Evolutionary conservation across 2,797 vertebrate genomes (phyloP).

Genomic region (Sylvia borin): DNA sequence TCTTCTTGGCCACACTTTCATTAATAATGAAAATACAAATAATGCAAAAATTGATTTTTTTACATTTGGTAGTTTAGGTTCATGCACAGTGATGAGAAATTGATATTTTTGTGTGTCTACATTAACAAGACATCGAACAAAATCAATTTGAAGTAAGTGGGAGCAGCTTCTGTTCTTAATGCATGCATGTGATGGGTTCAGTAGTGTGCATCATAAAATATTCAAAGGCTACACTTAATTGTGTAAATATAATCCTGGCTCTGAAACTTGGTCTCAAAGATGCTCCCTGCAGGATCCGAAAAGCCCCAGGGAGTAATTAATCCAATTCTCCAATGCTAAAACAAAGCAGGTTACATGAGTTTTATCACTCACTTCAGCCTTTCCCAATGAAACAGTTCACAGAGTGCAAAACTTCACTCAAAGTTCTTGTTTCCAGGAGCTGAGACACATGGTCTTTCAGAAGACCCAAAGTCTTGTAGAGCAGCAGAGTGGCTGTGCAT

Average conservation of each 20-base stretch:
- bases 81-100: conserved; percentile 50
- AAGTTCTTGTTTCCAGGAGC: not conserved
- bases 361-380: not conserved
- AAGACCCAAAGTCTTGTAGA: not conserved
- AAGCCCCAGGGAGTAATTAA: conserved; percentile 23
- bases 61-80: conserved; percentile 66
- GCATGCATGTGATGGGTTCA: conserved; percentile 20
- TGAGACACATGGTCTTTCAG: not conserved
- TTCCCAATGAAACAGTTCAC: not conserved
- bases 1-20: not conserved
- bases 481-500: not conserved
- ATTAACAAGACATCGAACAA: conserved; percentile 56
- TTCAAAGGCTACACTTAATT: conserved; percentile 29
- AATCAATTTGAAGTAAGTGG: conserved; percentile 55
- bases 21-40: conserved; percentile 65
- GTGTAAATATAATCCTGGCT: conserved; percentile 42
- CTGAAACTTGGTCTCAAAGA: conserved; percentile 30
- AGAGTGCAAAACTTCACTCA: not conserved
- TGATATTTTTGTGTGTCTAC: conserved; percentile 59
- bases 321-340: not conserved
- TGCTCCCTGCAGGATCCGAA: conserved; percentile 3
- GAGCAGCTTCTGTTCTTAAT: conserved; percentile 62
- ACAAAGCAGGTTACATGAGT: not conserved
- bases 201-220: conserved; percentile 38
- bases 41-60: conserved; percentile 64